A percentile compares a stretch with the other conserved stretches of the same genome.
phyloP scores from a whole-genome alignment of 2,797 vertebrate species.

The Phyllotis vaccarum region DNA sequence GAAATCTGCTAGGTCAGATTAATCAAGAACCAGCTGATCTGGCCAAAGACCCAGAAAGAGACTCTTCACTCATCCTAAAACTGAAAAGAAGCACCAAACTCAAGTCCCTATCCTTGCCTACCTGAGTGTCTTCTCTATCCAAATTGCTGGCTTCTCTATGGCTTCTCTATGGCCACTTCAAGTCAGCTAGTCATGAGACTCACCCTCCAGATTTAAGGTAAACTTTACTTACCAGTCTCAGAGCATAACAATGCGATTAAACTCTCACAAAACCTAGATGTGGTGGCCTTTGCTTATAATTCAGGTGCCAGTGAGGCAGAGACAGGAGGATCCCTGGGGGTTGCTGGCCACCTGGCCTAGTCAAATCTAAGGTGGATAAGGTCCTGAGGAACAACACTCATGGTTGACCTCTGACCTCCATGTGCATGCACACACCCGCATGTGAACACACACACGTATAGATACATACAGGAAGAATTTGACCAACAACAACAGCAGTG shows the following conservation, averaged over 20 bases:
- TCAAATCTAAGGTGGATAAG: neutral
- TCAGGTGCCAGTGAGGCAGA: neutral
- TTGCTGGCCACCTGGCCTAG: neutral
- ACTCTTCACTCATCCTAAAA: neutral
- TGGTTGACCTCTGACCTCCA: no score
- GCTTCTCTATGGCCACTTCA: neutral
- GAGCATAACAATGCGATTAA: neutral
- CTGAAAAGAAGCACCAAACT: neutral
- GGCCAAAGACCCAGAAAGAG: neutral
- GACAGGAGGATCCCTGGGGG: neutral
- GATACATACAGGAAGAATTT: neutral
- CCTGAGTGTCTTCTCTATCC: neutral
- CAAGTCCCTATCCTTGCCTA: neutral
- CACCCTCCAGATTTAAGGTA: neutral
- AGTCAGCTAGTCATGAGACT: neutral
- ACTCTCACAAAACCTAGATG: neutral
- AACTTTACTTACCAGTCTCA: neutral
- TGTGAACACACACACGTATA: neutral
- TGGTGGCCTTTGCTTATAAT: neutral
- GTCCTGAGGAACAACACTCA: neutral
- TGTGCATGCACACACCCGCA: neutral
- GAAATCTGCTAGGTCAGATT: neutral
- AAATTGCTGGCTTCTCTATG: neutral
- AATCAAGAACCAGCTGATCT: neutral
- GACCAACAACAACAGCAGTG: no score